Evolutionary conservation across 2,797 vertebrate species (phyloP).

Genomic region (Taeniopygia guttata): DNA sequence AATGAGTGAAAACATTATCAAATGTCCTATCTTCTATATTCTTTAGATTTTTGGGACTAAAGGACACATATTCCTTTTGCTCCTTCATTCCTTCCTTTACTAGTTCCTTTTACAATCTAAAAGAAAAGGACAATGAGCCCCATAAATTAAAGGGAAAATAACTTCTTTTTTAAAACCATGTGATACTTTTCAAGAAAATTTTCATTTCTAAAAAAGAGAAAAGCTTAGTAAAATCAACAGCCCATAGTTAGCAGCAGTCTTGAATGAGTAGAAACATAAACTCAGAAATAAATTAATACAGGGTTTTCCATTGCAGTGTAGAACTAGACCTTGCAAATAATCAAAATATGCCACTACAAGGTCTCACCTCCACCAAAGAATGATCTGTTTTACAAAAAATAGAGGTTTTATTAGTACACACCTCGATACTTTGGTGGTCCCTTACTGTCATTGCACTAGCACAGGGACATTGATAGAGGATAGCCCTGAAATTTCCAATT

Average conservation of each 20-base stretch:
- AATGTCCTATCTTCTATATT: background rate
- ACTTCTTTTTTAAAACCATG: background rate
- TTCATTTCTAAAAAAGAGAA: background rate
- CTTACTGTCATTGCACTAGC: background rate
- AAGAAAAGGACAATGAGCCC: background rate
- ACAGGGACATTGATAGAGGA: background rate
- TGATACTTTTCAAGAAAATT: background rate
- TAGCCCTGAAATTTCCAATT: background rate
- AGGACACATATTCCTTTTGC: background rate
- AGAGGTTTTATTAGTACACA: background rate
- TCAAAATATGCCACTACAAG: background rate
- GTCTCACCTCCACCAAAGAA: background rate
- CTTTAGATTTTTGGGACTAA: background rate
- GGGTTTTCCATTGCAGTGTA: background rate
- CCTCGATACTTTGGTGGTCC: background rate
- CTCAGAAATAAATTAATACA: background rate
- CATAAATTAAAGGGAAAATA: background rate
- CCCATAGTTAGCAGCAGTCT: background rate
- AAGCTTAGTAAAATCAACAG: background rate
- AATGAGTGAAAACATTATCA: background rate
- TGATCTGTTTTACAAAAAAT: background rate
- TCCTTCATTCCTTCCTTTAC: background rate
- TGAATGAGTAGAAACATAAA: background rate
- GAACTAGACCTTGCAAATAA: background rate
- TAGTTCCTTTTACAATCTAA: background rate